phyloP scores from a whole-genome alignment of 2,113 vertebrate genomes.

The Tinamus guttatus region DNA sequence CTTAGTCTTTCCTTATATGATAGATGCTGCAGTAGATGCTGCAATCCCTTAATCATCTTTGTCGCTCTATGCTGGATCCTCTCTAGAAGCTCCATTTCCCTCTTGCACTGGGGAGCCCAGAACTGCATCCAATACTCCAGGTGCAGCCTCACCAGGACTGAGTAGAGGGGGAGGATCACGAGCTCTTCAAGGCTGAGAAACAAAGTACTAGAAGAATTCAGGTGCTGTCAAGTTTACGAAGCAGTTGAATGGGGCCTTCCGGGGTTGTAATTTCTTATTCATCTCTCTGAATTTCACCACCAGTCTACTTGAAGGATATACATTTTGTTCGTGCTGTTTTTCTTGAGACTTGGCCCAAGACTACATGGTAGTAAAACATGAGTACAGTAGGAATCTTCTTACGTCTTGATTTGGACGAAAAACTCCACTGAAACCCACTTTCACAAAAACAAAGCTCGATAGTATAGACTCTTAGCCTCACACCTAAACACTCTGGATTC shows the following conservation, averaged over 20 bases:
- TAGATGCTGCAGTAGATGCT: too few species aligned
- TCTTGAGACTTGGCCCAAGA: background rate
- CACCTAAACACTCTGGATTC: background rate
- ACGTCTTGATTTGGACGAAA: background rate
- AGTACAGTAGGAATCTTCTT: background rate
- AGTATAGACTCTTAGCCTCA: background rate
- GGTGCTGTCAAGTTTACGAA: background rate
- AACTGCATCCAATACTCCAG: too few species aligned
- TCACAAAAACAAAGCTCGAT: slow-evolving; percentile 13
- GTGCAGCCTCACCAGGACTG: too few species aligned
- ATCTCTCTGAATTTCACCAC: background rate
- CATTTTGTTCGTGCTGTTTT: background rate
- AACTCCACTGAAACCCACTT: background rate
- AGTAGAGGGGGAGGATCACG: too few species aligned
- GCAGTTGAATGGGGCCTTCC: background rate
- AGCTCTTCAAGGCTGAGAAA: background rate
- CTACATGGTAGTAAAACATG: background rate
- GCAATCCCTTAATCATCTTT: too few species aligned
- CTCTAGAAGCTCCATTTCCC: too few species aligned
- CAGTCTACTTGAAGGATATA: background rate
- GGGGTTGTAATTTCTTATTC: background rate
- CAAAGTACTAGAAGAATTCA: background rate
- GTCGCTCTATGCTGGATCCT: too few species aligned
- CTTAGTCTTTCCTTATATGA: too few species aligned
- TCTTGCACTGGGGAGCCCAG: too few species aligned